Evolutionary conservation across 2,888 invertebrate genomes (phyloP).

Genomic region (Ormia ochracea): DNA sequence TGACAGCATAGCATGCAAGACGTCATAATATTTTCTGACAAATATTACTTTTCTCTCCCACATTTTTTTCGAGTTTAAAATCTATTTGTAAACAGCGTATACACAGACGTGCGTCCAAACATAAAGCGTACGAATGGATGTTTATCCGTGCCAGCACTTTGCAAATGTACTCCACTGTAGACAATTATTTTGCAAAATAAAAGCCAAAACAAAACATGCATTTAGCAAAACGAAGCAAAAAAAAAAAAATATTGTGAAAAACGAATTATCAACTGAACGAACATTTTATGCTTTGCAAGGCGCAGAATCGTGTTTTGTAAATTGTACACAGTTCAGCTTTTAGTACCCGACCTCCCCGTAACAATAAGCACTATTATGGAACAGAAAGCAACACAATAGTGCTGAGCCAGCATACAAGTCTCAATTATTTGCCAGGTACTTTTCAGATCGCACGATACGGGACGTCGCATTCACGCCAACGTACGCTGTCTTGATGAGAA

Average conservation of each 20-base stretch:
- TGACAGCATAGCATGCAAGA: no score
- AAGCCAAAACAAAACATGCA: constrained; percentile 6
- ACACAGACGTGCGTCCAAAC: not conserved
- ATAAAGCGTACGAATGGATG: not conserved
- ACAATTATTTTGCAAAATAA: constrained; percentile 37
- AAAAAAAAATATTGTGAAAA: constrained; percentile 20
- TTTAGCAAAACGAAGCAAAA: constrained; percentile 1
- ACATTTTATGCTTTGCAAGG: constrained; percentile 39
- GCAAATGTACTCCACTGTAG: constrained; percentile 43
- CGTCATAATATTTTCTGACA: not conserved
- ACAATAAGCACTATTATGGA: constrained; percentile 2
- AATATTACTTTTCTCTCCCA: not conserved
- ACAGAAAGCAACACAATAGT: constrained; percentile 28
- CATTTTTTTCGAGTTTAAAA: constrained; percentile 25
- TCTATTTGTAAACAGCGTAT: not conserved
- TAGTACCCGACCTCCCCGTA: constrained; percentile 46
- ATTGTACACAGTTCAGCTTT: constrained; percentile 55
- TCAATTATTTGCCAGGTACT: not conserved
- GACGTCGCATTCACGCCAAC: not conserved
- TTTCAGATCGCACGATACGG: not conserved
- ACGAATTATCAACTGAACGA: constrained; percentile 48
- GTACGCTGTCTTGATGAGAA: not conserved
- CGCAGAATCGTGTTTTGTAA: constrained; percentile 60
- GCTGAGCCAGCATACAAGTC: not conserved
- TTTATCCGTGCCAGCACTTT: constrained; percentile 24